Conservation (phyloP, 2,888 invertebrate genomes). For the Hyposoter didymator region DNA sequence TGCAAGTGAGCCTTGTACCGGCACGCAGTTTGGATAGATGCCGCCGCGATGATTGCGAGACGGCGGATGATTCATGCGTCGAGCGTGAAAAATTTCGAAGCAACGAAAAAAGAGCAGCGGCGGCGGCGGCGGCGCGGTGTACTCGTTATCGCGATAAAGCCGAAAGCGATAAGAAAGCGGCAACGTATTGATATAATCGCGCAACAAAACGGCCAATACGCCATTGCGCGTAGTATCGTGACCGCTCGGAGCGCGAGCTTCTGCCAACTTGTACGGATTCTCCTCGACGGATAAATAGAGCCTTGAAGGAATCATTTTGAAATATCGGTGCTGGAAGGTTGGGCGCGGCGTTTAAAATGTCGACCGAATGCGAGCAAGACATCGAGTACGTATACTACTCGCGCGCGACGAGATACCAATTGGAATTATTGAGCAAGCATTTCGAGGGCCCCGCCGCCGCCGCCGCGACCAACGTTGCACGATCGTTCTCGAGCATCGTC, state of each 20-base stretch:
- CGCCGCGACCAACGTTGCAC: too few species aligned
- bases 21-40: too few species aligned
- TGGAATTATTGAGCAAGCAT: constrained; percentile 29
- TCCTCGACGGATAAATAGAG: constrained; percentile 14
- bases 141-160: constrained; percentile 67
- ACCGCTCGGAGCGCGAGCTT: constrained; percentile 23
- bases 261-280: constrained; percentile 45
- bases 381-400: constrained; percentile 41
- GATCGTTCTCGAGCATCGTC: too few species aligned
- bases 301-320: constrained; percentile 26
- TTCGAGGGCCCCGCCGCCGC: too few species aligned
- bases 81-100: constrained; percentile 52
- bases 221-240: too few species aligned
- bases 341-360: constrained; percentile 15
- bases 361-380: constrained; percentile 3
- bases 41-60: too few species aligned
- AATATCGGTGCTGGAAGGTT: neutral
- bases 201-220: constrained; percentile 18
- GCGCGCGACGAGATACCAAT: constrained; percentile 28
- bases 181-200: too few species aligned
- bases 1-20: too few species aligned
- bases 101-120: too few species aligned
- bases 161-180: constrained; percentile 62
- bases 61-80: constrained; percentile 62
- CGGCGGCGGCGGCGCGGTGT: constrained; percentile 9